Percentiles rank a stretch among this genome's conserved stretches.
These are phyloP conservation scores for Cyphotilapia sp. DNA, from an alignment of 2,113 vertebrate genomes.

Conservation along the genomic window DNA sequence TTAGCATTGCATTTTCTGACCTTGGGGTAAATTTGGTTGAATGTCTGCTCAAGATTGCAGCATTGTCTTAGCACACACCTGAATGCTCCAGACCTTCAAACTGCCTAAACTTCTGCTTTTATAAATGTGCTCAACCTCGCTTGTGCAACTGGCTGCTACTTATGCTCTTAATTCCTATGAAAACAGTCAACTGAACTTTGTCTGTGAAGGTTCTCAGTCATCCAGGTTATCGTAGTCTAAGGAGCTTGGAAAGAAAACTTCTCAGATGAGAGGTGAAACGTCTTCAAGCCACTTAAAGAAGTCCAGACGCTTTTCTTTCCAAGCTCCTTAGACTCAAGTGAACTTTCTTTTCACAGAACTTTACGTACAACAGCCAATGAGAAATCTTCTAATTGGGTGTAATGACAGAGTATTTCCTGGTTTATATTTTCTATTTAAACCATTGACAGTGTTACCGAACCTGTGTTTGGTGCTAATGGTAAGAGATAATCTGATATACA, in stretches of 20 bases:
- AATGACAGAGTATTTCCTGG: neutral
- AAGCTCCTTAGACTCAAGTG: neutral
- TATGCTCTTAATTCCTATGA: neutral
- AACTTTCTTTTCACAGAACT: neutral
- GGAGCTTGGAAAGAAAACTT: neutral
- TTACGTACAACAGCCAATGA: neutral
- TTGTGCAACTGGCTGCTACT: neutral
- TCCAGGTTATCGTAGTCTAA: neutral
- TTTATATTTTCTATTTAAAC: neutral
- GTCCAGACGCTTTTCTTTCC: neutral
- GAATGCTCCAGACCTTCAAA: neutral
- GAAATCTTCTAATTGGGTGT: neutral
- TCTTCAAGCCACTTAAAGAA: neutral
- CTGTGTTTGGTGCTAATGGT: neutral
- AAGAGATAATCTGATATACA: neutral
- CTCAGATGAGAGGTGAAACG: neutral
- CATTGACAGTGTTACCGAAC: neutral
- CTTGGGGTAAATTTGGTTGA: neutral
- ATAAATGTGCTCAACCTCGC: accelerated
- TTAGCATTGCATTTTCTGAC: neutral
- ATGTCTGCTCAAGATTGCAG: neutral
- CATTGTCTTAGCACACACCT: neutral
- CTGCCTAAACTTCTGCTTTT: neutral
- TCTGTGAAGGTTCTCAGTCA: neutral
- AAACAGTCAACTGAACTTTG: neutral